Conservation (phyloP, 2,797 vertebrate genomes). For the Gallirallus australis region DNA sequence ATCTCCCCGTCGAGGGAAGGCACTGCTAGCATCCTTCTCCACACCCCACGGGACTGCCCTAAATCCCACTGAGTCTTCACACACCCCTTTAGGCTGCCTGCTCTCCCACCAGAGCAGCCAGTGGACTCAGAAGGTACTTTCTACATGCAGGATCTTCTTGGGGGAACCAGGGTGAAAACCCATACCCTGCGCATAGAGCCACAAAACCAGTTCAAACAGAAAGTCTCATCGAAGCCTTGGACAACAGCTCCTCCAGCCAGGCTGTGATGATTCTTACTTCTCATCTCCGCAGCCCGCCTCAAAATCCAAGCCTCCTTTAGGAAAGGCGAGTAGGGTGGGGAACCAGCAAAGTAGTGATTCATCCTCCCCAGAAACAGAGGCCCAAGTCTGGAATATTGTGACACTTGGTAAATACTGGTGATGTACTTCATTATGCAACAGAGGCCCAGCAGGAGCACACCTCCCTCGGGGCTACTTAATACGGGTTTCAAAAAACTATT, state of each 20-base stretch:
- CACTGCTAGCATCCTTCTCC: neutral
- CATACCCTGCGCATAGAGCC: accelerated
- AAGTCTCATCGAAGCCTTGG: neutral
- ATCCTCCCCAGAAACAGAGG: slow-evolving; percentile 46
- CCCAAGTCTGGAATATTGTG: slow-evolving; percentile 52
- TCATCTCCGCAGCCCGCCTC: neutral
- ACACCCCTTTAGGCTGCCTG: neutral
- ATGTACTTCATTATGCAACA: slow-evolving; percentile 67
- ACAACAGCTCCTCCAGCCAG: neutral
- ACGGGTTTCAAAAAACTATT: slow-evolving; percentile 66
- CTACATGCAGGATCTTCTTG: neutral
- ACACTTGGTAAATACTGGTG: slow-evolving; percentile 66
- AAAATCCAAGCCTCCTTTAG: slow-evolving; percentile 2
- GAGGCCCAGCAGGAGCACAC: slow-evolving; percentile 63
- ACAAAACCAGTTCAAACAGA: neutral
- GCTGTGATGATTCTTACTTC: neutral
- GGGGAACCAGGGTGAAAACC: neutral
- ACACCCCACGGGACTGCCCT: neutral
- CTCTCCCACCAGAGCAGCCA: neutral
- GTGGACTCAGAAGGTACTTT: neutral
- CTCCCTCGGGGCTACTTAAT: slow-evolving; percentile 63
- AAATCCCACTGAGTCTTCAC: neutral
- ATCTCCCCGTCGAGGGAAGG: neutral
- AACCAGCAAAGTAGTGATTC: slow-evolving; percentile 38
- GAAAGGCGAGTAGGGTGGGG: slow-evolving; percentile 27